Conservation (phyloP, 2,113 vertebrate genomes). For the Corynorhinus townsendii region DNA sequence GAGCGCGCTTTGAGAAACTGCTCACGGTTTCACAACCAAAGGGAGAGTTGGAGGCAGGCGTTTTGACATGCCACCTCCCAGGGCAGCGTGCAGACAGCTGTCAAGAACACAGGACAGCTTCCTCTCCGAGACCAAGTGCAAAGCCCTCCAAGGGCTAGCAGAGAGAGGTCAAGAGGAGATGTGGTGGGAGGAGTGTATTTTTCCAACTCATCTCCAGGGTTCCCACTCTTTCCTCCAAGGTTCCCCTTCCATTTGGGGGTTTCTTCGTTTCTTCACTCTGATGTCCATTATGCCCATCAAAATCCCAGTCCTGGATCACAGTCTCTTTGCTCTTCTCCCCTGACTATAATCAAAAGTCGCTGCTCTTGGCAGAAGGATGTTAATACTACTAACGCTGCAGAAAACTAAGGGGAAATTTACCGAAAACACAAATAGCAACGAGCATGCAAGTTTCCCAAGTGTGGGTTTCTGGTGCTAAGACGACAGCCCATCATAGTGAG, state of each 20-base stretch:
- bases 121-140: background rate
- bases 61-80: background rate
- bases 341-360: background rate
- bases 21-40: background rate
- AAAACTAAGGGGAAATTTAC: background rate
- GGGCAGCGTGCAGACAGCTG: background rate
- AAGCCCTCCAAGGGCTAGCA: background rate
- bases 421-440: background rate
- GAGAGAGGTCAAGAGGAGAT: background rate
- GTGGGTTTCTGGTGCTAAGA: background rate
- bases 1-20: background rate
- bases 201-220: background rate
- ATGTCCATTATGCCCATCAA: background rate
- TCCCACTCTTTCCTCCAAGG: background rate
- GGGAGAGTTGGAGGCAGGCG: background rate
- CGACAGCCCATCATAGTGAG: accelerated
- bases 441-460: background rate
- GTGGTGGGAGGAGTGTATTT: accelerated
- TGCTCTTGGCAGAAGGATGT: background rate
- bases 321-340: background rate
- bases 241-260: background rate
- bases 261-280: background rate
- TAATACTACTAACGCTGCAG: background rate
- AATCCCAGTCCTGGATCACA: background rate
- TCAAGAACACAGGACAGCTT: background rate